phyloP scores from a whole-genome alignment of 2,797 vertebrate species.

The Erethizon dorsatum region DNA sequence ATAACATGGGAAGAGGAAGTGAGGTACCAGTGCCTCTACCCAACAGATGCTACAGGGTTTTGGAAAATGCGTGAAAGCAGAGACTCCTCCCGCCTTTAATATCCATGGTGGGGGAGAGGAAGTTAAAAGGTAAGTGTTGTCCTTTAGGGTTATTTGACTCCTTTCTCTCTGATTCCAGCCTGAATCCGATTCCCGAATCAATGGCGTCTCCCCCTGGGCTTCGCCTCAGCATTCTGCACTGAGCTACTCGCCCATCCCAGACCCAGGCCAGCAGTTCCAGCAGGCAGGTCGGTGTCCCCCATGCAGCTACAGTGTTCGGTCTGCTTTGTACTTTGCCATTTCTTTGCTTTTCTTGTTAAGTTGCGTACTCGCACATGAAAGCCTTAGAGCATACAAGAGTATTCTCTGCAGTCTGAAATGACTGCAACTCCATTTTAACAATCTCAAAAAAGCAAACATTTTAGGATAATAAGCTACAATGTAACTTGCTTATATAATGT shows the following conservation, averaged over 20 bases:
- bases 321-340: not conserved
- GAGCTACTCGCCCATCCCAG: conserved; percentile 89
- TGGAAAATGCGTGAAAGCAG: not conserved
- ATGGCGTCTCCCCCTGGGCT: conserved; percentile 93
- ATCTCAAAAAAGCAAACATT: not conserved
- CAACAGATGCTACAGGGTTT: not conserved
- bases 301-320: rapidly evolving
- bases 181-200: conserved; percentile 93
- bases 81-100: not conserved
- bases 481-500: not conserved
- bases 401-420: not conserved
- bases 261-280: conserved; percentile 91
- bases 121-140: not conserved
- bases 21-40: no score
- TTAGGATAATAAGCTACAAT: not conserved
- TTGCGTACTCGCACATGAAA: not conserved
- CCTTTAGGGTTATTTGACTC: not conserved
- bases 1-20: not conserved
- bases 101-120: no score
- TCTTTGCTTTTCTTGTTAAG: not conserved
- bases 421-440: conserved; percentile 32
- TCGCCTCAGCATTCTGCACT: conserved; percentile 89
- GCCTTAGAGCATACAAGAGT: not conserved
- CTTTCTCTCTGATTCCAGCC: conserved; percentile 89
- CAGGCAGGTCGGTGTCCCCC: conserved; percentile 92